These are phyloP conservation scores for Digitonthophagus gazella DNA, from an alignment of 2,888 invertebrate genomes.

Conservation along the genomic window DNA sequence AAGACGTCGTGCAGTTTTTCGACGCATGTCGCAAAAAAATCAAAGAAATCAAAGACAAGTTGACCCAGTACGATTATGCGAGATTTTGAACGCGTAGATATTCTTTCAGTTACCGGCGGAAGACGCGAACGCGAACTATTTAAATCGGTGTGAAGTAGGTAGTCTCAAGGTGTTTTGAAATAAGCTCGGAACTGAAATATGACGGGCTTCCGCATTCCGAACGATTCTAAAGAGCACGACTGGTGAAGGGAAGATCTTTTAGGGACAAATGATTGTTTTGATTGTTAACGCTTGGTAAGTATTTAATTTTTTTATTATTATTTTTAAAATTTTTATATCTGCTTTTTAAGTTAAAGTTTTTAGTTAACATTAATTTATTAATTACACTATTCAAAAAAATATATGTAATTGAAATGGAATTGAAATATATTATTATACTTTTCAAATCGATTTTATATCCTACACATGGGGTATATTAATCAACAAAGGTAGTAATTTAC, in stretches of 20 bases:
- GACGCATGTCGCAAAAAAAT: conserved; percentile 23
- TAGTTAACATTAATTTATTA: no score
- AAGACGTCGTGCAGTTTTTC: conserved; percentile 21
- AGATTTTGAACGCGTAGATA: conserved; percentile 21
- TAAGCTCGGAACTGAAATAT: not conserved
- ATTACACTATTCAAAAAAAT: no score
- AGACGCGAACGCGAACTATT: not conserved
- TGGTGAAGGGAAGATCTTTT: not conserved
- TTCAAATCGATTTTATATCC: no score
- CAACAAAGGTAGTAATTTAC: no score
- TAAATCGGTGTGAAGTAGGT: conserved; percentile 1
- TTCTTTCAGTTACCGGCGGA: not conserved
- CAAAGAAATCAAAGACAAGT: conserved; percentile 24
- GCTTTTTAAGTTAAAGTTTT: no score
- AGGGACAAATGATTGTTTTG: not conserved
- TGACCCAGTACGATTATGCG: conserved; percentile 25
- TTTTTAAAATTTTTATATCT: no score
- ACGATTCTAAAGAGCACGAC: not conserved
- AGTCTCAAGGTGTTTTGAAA: not conserved
- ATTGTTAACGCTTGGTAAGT: not conserved
- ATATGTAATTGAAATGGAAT: no score
- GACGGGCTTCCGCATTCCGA: not conserved
- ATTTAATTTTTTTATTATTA: not conserved
- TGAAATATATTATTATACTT: no score
- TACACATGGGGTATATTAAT: no score